These are phyloP conservation scores for Morpho achilles DNA, from an alignment of 2,888 invertebrate genomes.

Conservation along the genomic window DNA sequence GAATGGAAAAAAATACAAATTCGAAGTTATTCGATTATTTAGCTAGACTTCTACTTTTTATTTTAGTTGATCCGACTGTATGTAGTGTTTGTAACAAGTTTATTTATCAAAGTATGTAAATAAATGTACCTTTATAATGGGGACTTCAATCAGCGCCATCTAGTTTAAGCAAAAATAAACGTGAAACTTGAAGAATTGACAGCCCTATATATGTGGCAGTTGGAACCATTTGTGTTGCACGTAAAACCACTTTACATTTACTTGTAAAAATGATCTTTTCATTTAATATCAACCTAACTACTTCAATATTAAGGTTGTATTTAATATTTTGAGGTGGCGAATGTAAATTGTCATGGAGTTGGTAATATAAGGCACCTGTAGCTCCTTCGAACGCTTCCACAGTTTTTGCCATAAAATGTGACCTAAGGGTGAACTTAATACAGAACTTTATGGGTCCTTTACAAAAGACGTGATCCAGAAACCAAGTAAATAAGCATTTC, in stretches of 20 bases:
- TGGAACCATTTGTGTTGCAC: conserved; percentile 25
- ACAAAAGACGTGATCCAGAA: conserved; percentile 24
- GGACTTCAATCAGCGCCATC: too few relatives aligned
- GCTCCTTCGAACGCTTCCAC: conserved; percentile 15
- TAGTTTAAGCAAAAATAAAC: too few relatives aligned
- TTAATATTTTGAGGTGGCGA: conserved; percentile 14
- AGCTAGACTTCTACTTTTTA: too few relatives aligned
- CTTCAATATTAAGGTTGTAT: conserved; percentile 9
- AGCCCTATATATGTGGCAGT: conserved; percentile 6
- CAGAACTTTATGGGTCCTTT: conserved; percentile 24
- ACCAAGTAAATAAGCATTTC: conserved; percentile 19
- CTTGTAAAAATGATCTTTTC: conserved; percentile 1
- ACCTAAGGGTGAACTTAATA: conserved; percentile 23
- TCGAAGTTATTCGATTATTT: too few relatives aligned
- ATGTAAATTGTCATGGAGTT: conserved; percentile 24
- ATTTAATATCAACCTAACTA: conserved; percentile 12
- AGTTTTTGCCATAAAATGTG: conserved; percentile 23
- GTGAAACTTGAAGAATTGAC: not conserved
- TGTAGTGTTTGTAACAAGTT: too few relatives aligned
- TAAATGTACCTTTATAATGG: too few relatives aligned
- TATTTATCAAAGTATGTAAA: too few relatives aligned
- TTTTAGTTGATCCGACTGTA: too few relatives aligned
- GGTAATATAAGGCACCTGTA: conserved; percentile 29
- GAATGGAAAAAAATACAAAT: too few relatives aligned
- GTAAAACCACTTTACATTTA: conserved; percentile 8